Percentiles rank a stretch among this genome's conserved stretches.
These are phyloP conservation scores for Ceryle rudis DNA, from an alignment of 2,797 vertebrate genomes.

Conservation along the genomic window DNA sequence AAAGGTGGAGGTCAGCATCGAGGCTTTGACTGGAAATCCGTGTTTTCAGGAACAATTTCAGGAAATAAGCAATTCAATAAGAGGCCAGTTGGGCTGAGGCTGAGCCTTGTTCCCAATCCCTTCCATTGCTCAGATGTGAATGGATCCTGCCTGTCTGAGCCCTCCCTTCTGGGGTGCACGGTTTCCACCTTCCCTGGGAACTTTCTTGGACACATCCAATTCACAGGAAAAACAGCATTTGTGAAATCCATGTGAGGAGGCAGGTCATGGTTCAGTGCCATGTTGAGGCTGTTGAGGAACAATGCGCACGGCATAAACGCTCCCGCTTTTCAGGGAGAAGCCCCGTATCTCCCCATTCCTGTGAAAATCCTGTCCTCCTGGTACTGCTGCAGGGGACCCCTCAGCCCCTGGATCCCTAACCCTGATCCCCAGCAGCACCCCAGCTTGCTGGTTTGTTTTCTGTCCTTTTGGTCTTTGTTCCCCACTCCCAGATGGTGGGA, in stretches of 20 bases:
- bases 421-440: not conserved
- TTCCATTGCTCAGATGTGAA: not conserved
- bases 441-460: not conserved
- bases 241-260: not conserved
- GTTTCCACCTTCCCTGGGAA: not conserved
- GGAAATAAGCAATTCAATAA: not conserved
- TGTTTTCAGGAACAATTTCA: not conserved
- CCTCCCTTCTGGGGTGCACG: not conserved
- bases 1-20: not conserved
- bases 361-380: not conserved
- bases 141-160: not conserved
- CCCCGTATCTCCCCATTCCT: not conserved
- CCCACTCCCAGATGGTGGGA: not conserved
- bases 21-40: accelerated
- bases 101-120: not conserved
- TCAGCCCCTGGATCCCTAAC: not conserved
- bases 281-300: not conserved
- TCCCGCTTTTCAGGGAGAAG: not conserved
- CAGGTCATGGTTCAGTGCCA: not conserved
- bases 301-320: accelerated
- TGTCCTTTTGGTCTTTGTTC: not conserved
- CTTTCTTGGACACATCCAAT: not conserved
- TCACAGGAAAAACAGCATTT: not conserved
- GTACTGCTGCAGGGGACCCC: not conserved
- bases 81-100: not conserved